Percentiles rank a stretch among this genome's conserved stretches.
Evolutionary conservation across 1,140 invertebrate genomes (phyloP).

Genomic region (Apis cerana): DNA sequence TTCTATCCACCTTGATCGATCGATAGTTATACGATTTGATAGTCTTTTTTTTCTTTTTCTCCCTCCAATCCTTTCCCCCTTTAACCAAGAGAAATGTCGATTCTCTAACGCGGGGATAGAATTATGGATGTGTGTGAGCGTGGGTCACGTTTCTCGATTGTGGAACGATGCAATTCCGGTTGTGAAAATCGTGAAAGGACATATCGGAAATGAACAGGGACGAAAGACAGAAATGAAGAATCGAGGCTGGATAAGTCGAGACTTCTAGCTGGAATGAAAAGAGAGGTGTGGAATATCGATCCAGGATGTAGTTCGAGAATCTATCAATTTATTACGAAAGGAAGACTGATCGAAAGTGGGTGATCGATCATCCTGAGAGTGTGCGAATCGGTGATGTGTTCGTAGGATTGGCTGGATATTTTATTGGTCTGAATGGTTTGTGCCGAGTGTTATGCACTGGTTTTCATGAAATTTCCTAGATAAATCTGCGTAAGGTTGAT

Average conservation of each 20-base stretch:
- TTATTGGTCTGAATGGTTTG: neutral
- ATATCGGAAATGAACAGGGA: conserved; percentile 23
- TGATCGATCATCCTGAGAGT: neutral
- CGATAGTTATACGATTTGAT: neutral
- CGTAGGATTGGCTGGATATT: neutral
- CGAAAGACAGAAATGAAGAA: conserved; percentile 3
- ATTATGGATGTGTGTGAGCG: conserved; percentile 38
- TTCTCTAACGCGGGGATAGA: conserved; percentile 11
- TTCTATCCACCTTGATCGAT: neutral
- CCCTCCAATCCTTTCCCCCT: neutral
- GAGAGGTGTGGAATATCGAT: neutral
- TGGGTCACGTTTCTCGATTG: conserved; percentile 45
- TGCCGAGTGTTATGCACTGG: neutral
- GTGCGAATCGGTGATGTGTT: neutral
- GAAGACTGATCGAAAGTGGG: neutral
- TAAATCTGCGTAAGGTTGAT: too few relatives aligned
- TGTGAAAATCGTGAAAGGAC: conserved; percentile 38
- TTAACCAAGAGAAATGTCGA: neutral
- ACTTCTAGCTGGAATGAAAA: too few relatives aligned
- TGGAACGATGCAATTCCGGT: conserved; percentile 34
- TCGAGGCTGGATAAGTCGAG: neutral
- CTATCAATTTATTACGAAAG: conserved; percentile 8
- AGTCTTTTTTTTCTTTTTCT: neutral
- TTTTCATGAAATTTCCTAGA: neutral
- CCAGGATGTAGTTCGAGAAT: neutral